phyloP scores from a whole-genome alignment of 2,797 vertebrate species.

The Triplophysa bombifrons region DNA sequence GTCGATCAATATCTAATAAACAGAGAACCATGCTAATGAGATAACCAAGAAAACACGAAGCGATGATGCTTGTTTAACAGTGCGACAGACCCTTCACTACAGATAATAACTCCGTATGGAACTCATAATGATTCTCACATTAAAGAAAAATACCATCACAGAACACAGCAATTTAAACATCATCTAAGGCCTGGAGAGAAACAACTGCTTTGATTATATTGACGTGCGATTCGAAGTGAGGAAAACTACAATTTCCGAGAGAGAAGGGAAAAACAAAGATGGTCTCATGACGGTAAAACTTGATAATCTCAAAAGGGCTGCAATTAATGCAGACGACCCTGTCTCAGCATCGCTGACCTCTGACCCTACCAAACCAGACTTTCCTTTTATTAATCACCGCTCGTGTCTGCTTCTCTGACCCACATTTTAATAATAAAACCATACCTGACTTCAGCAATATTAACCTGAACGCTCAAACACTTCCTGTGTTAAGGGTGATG shows the following conservation, averaged over 20 bases:
- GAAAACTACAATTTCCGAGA: not conserved
- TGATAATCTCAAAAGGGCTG: slow-evolving; percentile 58
- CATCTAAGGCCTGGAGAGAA: not conserved
- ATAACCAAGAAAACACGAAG: slow-evolving; percentile 26
- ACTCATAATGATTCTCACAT: slow-evolving; percentile 20
- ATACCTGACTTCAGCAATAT: not conserved
- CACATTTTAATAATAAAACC: slow-evolving; percentile 52
- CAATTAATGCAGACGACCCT: slow-evolving; percentile 52
- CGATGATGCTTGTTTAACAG: slow-evolving; percentile 19
- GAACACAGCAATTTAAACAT: slow-evolving; percentile 4
- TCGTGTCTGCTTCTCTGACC: slow-evolving; percentile 54
- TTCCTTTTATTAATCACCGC: slow-evolving; percentile 56
- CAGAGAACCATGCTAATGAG: slow-evolving; percentile 23
- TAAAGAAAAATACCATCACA: not conserved
- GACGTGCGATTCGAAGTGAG: not conserved
- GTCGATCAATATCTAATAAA: slow-evolving; percentile 41
- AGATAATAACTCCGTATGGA: slow-evolving; percentile 27
- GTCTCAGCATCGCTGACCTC: slow-evolving; percentile 27
- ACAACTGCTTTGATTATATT: slow-evolving; percentile 19
- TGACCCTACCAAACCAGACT: slow-evolving; percentile 48
- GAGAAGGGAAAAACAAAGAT: not conserved
- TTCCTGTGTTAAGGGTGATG: not conserved
- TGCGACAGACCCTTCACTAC: slow-evolving; percentile 7
- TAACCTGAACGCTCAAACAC: slow-evolving; percentile 19
- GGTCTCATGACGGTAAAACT: slow-evolving; percentile 49